A percentile compares a stretch with the other conserved stretches of the same genome.
Evolutionary conservation across 2,113 vertebrate species (phyloP).

Genomic region (Abramis brama): DNA sequence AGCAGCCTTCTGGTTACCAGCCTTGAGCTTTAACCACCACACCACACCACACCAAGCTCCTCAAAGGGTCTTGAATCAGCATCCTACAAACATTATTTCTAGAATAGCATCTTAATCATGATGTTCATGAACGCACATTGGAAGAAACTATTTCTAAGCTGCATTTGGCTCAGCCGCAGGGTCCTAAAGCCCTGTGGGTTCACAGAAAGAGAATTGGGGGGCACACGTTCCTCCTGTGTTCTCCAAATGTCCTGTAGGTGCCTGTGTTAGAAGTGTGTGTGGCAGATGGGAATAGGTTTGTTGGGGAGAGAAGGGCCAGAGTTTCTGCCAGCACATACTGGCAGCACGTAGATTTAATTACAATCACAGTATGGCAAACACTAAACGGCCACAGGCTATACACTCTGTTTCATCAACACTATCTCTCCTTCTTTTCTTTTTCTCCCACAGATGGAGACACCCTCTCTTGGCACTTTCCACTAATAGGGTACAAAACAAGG

Average conservation of each 20-base stretch:
- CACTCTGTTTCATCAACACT: constrained; percentile 62
- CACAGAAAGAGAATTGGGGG: background rate
- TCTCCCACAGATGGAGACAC: constrained; percentile 52
- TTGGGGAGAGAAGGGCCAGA: constrained; percentile 62
- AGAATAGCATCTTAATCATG: background rate
- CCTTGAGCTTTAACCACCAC: background rate
- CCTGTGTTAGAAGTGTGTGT: constrained; percentile 74
- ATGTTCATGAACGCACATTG: background rate
- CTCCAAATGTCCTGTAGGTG: constrained; percentile 60
- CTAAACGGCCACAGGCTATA: constrained; percentile 69
- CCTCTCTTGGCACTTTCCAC: background rate
- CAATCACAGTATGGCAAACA: constrained; percentile 80
- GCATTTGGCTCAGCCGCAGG: constrained; percentile 62
- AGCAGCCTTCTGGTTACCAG: constrained; percentile 2
- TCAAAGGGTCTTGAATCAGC: background rate
- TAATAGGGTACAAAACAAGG: background rate
- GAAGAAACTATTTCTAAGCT: background rate
- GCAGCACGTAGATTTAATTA: constrained; percentile 80
- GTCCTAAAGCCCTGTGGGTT: constrained; percentile 56
- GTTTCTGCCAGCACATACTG: constrained; percentile 75
- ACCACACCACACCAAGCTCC: background rate
- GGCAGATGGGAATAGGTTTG: constrained; percentile 76
- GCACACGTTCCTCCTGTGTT: constrained; percentile 51
- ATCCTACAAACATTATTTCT: background rate
- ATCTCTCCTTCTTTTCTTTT: constrained; percentile 53